Evolutionary conservation across 2,797 vertebrate genomes (phyloP), one percentile per base, ranked within the genome.

Genomic region (Lepus oiostolus): DNA sequence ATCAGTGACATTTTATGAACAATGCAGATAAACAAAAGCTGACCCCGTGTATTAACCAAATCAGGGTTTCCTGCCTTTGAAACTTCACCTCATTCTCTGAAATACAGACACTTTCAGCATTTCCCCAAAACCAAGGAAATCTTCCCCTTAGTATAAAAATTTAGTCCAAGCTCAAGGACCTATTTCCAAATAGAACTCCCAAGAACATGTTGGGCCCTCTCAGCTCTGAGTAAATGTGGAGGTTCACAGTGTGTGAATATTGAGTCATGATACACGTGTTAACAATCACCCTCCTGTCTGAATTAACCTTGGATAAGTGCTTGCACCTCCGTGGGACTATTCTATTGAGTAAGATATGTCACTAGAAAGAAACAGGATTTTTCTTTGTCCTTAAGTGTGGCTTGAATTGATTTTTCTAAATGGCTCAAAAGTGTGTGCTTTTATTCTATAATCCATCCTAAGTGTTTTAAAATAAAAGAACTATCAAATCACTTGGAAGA

Each of bases 331-430:
- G 0, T 86, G 86, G 85, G 72, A 71, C 22, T 52, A 32, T 67
- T 80, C 58, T 58, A n/a, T 70, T 22, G 72, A 82, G 52, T 79
- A 90, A 89, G n/a, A 68, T 32, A 42, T 76, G 84, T 80, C 87
- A 84, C 60, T 22, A 71, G 54, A 92, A 94, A 92, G 50, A 93
- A 83, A 12, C 35, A 75, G 42, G 30, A 82, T 94, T 95, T 95
- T 96, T 91, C 95, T 97, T 96, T 95, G 84, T 96, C 72, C 42
- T 91, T 81, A 97, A 92, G 72, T 85, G 68, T 95, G 70, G 72
- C 50, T 76, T 83, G 68, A 96, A 97, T 93, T 97, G 95, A 96
- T 96, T 96, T 97, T 96, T 94, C 89, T 96, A 91, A 97, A 96
- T 0, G 1, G 19, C 76, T 96, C 81, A 84, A 10, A 93, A 88